Conservation (phyloP, 2,797 vertebrate genomes). For the Amblyraja radiata region DNA sequence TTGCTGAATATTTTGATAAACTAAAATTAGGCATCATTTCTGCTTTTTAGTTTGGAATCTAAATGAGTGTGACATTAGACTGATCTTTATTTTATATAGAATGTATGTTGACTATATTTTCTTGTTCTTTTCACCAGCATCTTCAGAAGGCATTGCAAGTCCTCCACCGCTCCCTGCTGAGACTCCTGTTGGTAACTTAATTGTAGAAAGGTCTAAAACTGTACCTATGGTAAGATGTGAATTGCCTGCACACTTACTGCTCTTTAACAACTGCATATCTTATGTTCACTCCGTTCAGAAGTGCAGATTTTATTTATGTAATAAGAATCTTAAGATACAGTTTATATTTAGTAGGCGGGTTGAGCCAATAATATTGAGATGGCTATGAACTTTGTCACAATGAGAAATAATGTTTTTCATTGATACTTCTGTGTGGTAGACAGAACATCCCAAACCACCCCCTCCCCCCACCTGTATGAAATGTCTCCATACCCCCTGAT, state of each 20-base stretch:
- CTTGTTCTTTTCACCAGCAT: conserved; percentile 25
- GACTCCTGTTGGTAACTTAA: conserved; percentile 69
- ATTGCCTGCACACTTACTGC: neutral
- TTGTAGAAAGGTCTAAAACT: conserved; percentile 51
- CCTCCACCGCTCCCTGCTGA: conserved; percentile 73
- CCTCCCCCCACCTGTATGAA: too few relatives aligned
- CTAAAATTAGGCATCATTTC: neutral
- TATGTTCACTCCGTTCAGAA: neutral
- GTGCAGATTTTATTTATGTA: neutral
- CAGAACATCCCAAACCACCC: too few relatives aligned
- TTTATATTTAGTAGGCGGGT: neutral
- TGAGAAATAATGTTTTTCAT: neutral
- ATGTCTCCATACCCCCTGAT: too few relatives aligned
- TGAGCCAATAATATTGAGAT: neutral
- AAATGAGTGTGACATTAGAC: neutral
- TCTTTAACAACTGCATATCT: neutral
- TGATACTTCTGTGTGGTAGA: neutral
- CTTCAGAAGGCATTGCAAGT: conserved; percentile 9
- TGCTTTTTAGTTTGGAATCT: neutral
- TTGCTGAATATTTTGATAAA: neutral
- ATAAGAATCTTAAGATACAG: neutral
- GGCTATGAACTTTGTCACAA: too few relatives aligned
- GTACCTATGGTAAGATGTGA: conserved; percentile 52
- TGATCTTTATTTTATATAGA: neutral
- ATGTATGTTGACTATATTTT: neutral